Conservation (phyloP, 2,888 invertebrate species). For the Drosophila koepferae region DNA sequence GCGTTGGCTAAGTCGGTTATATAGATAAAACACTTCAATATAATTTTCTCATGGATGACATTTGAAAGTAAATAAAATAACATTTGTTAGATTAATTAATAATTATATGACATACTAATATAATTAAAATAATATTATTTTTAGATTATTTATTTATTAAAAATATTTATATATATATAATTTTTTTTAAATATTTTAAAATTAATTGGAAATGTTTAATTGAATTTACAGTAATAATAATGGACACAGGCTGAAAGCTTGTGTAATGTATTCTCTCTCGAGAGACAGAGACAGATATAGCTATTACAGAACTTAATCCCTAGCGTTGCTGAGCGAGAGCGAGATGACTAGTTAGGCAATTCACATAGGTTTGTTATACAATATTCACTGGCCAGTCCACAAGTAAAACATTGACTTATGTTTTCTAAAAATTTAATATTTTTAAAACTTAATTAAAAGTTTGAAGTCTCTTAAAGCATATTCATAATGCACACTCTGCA, state of each 20-base stretch:
- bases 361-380: too few species aligned
- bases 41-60: neutral
- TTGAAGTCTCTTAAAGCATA: neutral
- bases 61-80: neutral
- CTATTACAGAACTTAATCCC: neutral
- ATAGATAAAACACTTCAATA: slow-evolving; percentile 11
- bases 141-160: too few species aligned
- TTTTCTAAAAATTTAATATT: neutral
- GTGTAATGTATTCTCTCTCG: too few species aligned
- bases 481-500: neutral
- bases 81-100: neutral
- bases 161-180: too few species aligned
- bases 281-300: neutral
- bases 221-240: too few species aligned
- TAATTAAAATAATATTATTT: too few species aligned
- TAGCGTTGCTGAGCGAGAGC: neutral
- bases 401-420: neutral
- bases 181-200: too few species aligned
- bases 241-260: too few species aligned
- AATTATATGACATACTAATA: too few species aligned
- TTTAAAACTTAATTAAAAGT: neutral
- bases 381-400: too few species aligned
- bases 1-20: slow-evolving; percentile 69
- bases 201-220: too few species aligned
- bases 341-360: neutral